phyloP scores from a whole-genome alignment of 2,797 vertebrate species.

The Morelia viridis region DNA sequence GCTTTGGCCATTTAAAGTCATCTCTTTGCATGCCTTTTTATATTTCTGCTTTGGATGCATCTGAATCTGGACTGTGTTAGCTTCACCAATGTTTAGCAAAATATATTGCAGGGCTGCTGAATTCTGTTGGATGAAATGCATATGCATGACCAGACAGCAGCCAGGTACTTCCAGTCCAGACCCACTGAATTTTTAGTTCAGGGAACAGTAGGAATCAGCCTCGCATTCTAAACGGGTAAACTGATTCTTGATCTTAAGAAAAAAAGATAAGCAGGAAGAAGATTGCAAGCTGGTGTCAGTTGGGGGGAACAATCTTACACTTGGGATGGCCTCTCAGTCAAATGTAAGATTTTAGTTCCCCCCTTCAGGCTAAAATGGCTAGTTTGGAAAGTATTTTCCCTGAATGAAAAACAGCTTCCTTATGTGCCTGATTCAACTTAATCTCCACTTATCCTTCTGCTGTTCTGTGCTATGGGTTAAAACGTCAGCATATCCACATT shows the following conservation, averaged over 20 bases:
- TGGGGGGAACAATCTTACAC: neutral
- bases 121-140: neutral
- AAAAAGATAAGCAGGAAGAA: neutral
- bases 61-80: neutral
- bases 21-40: neutral
- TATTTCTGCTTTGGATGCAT: neutral
- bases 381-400: neutral
- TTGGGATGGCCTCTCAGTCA: neutral
- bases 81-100: neutral
- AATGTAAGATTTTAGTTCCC: constrained; percentile 3
- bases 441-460: neutral
- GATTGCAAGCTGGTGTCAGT: neutral
- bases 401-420: constrained; percentile 22
- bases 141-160: neutral
- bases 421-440: constrained; percentile 4
- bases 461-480: neutral
- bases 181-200: neutral
- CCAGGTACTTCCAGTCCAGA: neutral
- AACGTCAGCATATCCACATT: neutral
- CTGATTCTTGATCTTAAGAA: neutral
- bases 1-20: neutral
- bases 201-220: neutral
- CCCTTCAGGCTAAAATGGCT: neutral
- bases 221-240: neutral
- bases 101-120: neutral